These are phyloP conservation scores for Furcifer pardalis DNA, from an alignment of 2,797 vertebrate genomes.

Conservation along the genomic window DNA sequence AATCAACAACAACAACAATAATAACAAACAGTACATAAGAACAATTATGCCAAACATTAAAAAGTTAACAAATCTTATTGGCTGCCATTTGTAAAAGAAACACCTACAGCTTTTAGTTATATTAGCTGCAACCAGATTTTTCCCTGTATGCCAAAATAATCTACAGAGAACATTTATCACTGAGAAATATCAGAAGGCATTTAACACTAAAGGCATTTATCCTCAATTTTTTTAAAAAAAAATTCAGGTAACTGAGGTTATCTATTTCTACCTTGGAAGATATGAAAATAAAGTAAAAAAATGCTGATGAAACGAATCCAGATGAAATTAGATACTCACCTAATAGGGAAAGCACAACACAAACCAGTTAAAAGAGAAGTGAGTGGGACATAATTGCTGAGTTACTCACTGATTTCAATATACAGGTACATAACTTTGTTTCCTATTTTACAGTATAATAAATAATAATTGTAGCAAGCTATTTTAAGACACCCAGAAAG, in stretches of 20 bases:
- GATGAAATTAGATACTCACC: not conserved
- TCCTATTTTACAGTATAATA: not conserved
- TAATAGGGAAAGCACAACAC: not conserved
- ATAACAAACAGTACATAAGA: not conserved
- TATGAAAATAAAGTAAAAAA: not conserved
- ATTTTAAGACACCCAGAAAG: not conserved
- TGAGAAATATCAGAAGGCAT: not conserved
- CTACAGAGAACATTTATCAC: not conserved
- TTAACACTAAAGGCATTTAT: not conserved
- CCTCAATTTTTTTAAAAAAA: not conserved
- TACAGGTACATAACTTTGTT: not conserved
- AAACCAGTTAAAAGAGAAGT: not conserved
- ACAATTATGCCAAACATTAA: not conserved
- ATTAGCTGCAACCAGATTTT: not conserved
- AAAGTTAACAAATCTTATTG: not conserved
- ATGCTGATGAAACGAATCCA: not conserved
- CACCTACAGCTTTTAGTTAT: not conserved
- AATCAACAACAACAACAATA: too few relatives aligned
- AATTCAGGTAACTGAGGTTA: not conserved
- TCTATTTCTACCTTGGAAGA: not conserved
- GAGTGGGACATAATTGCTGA: not conserved
- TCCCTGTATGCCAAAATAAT: not conserved
- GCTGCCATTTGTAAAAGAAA: not conserved
- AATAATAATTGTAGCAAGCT: not conserved
- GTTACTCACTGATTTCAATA: not conserved